These are phyloP conservation scores for Cyanistes caeruleus DNA, from an alignment of 2,113 vertebrate genomes.

Conservation along the genomic window DNA sequence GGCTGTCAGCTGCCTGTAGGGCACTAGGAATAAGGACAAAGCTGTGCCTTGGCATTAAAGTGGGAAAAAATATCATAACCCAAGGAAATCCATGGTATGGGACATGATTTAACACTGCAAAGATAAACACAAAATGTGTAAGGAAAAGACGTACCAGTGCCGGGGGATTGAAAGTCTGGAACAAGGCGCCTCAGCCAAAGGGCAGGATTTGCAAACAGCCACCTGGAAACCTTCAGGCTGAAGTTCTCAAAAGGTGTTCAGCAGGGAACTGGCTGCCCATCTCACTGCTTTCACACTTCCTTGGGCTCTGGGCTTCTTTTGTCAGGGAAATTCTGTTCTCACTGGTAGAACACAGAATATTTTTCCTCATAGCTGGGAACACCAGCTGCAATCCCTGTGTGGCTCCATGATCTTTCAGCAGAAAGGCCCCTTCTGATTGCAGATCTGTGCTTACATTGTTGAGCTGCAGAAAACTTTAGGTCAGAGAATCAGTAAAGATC, in stretches of 20 bases:
- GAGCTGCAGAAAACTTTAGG: no score
- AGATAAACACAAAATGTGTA: background rate
- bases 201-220: background rate
- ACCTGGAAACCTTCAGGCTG: background rate
- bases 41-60: background rate
- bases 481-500: no score
- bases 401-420: background rate
- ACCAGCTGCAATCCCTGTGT: background rate
- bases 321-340: background rate
- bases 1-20: background rate
- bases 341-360: background rate
- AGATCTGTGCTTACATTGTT: background rate
- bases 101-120: background rate
- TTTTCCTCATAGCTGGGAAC: background rate
- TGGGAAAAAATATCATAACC: background rate
- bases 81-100: background rate
- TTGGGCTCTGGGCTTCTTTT: background rate
- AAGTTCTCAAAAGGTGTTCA: background rate
- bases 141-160: background rate
- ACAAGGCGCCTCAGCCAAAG: background rate
- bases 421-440: background rate
- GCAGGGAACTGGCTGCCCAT: background rate
- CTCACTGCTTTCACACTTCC: accelerated
- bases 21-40: background rate
- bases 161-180: background rate